These are phyloP conservation scores for Dufourea novaeangliae DNA, from an alignment of 1,140 invertebrate species.

Conservation along the genomic window DNA sequence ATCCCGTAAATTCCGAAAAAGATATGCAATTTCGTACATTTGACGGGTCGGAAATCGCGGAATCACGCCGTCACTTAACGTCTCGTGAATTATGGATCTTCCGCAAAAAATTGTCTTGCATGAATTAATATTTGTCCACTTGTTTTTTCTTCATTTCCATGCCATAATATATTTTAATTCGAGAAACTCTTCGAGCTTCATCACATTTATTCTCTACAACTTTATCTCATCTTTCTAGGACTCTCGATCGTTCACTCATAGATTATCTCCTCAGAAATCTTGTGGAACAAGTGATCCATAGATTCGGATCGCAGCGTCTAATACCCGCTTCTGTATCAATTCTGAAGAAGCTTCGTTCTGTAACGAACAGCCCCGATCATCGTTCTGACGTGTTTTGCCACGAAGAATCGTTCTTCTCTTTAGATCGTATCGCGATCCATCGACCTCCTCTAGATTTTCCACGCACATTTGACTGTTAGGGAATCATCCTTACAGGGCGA, in stretches of 20 bases:
- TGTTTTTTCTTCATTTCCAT: too few relatives aligned
- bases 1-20: neutral
- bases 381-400: neutral
- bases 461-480: neutral
- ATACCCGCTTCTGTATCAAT: neutral
- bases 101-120: neutral
- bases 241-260: too few relatives aligned
- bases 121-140: neutral
- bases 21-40: neutral
- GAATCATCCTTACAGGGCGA: neutral
- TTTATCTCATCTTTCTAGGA: too few relatives aligned
- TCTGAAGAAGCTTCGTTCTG: neutral
- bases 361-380: neutral
- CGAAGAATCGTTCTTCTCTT: neutral
- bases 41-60: neutral
- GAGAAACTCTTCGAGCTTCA: too few relatives aligned
- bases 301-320: neutral
- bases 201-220: too few relatives aligned
- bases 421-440: neutral
- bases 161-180: too few relatives aligned
- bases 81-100: neutral
- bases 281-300: neutral
- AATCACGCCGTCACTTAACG: neutral
- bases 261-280: too few relatives aligned
- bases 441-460: neutral